These are phyloP conservation scores for Umimayanthus kanabou DNA, from an alignment of 92 coral and sea anemone species.

Conservation along the genomic window DNA sequence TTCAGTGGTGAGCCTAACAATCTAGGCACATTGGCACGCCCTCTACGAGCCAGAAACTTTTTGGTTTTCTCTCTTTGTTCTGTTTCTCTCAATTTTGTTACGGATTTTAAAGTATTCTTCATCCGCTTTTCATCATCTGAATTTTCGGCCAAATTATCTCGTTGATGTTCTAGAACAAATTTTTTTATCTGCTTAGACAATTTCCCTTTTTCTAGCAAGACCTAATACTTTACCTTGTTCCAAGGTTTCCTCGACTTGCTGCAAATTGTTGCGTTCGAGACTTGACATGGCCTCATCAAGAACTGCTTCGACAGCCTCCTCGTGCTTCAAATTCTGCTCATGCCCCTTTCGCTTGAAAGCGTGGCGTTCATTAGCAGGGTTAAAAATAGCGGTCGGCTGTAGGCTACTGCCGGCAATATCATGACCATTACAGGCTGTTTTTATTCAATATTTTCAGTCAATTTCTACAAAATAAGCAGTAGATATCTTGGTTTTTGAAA, in stretches of 20 bases:
- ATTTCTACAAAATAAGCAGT: too few species aligned
- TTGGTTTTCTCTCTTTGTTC: slow-evolving; percentile 37
- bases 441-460: too few species aligned
- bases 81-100: slow-evolving; percentile 33
- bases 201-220: not conserved
- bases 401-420: too few species aligned
- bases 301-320: slow-evolving; percentile 5
- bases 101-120: slow-evolving; percentile 35
- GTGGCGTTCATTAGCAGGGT: not conserved
- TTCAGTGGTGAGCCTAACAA: not conserved
- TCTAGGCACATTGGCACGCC: not conserved
- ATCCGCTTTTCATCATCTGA: slow-evolving; percentile 49
- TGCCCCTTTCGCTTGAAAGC: slow-evolving; percentile 10
- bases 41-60: slow-evolving; percentile 12
- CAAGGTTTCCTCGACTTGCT: not conserved
- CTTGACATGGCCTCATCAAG: not conserved
- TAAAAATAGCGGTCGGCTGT: too few species aligned
- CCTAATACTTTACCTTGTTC: slow-evolving; percentile 4
- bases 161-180: slow-evolving; percentile 41
- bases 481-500: too few species aligned
- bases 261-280: not conserved
- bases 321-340: slow-evolving; percentile 13
- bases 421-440: too few species aligned
- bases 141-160: slow-evolving; percentile 45
- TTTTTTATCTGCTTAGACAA: not conserved